Evolutionary conservation across 2,888 invertebrate species (phyloP).

Genomic region (Orthonevra nobilis): DNA sequence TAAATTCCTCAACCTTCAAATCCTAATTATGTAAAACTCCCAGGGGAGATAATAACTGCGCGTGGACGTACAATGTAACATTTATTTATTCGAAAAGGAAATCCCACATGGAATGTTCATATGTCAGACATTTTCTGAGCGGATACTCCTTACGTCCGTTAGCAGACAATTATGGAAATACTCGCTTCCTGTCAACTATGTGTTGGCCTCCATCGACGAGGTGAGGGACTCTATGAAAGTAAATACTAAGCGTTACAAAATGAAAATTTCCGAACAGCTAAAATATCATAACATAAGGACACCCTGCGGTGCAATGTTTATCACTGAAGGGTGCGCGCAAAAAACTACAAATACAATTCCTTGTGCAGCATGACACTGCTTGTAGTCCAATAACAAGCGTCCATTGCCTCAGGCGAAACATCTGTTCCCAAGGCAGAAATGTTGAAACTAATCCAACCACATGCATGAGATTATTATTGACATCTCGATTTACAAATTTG

Average conservation of each 20-base stretch:
- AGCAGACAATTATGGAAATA: conserved; percentile 25
- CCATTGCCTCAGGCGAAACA: conserved; percentile 70
- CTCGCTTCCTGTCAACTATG: conserved; percentile 22
- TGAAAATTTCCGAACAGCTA: conserved; percentile 13
- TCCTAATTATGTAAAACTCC: too few species aligned
- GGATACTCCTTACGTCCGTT: too few species aligned
- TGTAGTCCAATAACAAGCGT: conserved; percentile 21
- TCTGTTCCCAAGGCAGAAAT: conserved; percentile 71
- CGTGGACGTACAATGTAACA: too few species aligned
- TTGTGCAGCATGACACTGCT: conserved; percentile 20
- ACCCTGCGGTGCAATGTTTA: conserved; percentile 68
- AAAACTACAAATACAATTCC: conserved; percentile 21
- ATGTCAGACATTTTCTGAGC: conserved; percentile 3
- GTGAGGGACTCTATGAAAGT: too few species aligned
- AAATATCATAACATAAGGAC: conserved; percentile 59
- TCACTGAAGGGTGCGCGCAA: conserved; percentile 40
- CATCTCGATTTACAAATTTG: conserved; percentile 59
- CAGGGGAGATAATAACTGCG: conserved; percentile 10
- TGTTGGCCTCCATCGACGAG: too few species aligned
- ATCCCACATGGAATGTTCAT: not conserved
- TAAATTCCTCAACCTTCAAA: not conserved
- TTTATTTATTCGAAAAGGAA: not conserved
- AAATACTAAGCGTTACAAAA: conserved; percentile 10
- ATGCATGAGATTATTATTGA: conserved; percentile 71
- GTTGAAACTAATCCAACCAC: conserved; percentile 71